A percentile compares a stretch with the other conserved stretches of the same genome.
These are phyloP conservation scores for Platerodrilus igneus DNA, from an alignment of 2,888 invertebrate species.

Conservation along the genomic window DNA sequence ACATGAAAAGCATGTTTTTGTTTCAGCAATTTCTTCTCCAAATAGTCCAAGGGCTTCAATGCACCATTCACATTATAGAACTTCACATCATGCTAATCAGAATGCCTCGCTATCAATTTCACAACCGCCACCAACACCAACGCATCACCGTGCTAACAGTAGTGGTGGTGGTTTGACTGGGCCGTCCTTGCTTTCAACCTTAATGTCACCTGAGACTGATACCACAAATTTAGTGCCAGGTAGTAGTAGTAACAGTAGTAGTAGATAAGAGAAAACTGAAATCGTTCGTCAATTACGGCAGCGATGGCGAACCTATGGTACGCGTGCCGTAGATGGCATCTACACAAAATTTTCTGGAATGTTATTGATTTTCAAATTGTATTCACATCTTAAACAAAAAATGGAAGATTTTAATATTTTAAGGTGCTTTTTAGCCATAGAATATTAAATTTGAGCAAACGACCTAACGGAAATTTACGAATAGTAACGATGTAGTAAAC, in stretches of 20 bases:
- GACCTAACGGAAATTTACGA: too few species aligned
- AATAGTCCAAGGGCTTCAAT: constrained; percentile 34
- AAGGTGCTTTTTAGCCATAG: too few species aligned
- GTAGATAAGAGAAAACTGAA: too few species aligned
- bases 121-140: constrained; percentile 55
- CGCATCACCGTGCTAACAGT: constrained; percentile 57
- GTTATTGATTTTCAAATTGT: background rate
- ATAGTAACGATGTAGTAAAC: too few species aligned
- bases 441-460: too few species aligned
- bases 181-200: constrained; percentile 38
- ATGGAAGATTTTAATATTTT: too few species aligned
- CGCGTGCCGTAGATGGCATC: too few species aligned
- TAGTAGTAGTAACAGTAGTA: too few species aligned
- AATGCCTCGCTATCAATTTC: constrained; percentile 43
- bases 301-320: too few species aligned
- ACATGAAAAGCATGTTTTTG: constrained; percentile 13
- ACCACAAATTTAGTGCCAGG: constrained; percentile 34
- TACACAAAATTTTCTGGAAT: too few species aligned
- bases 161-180: constrained; percentile 47
- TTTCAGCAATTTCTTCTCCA: constrained; percentile 44
- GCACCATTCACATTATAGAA: constrained; percentile 29
- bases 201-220: constrained; percentile 46
- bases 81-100: constrained; percentile 29
- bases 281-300: too few species aligned
- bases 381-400: too few species aligned